Conservation (phyloP, 1,140 invertebrate species). For the Drosophila pandora region DNA sequence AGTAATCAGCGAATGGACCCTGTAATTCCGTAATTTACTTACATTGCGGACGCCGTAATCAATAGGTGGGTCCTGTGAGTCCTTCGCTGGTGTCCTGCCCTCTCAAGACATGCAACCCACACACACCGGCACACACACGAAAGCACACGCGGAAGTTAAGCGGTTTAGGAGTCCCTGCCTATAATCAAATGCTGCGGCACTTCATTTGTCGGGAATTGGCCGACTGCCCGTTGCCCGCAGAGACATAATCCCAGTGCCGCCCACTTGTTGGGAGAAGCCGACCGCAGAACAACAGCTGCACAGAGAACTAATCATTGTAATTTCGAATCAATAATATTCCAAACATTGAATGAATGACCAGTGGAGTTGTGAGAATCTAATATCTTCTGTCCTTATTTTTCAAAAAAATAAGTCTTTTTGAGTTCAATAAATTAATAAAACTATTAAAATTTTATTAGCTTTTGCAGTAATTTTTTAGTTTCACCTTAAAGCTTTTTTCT, state of each 20-base stretch:
- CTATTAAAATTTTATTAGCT: too few species aligned
- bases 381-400: too few species aligned
- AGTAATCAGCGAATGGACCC: constrained; percentile 37
- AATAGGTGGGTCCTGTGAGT: constrained; percentile 24
- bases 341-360: background rate
- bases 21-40: constrained; percentile 45
- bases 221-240: constrained; percentile 27
- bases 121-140: constrained; percentile 15
- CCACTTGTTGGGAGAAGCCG: constrained; percentile 57
- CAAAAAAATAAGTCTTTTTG: too few species aligned
- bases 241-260: constrained; percentile 43
- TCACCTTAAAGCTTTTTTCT: too few species aligned
- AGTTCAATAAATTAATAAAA: too few species aligned
- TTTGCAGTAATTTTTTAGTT: too few species aligned
- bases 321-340: background rate
- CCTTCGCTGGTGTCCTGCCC: constrained; percentile 13
- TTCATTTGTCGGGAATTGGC: constrained; percentile 57
- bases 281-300: constrained; percentile 25
- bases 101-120: constrained; percentile 34
- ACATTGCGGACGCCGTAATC: constrained; percentile 41
- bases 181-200: constrained; percentile 52
- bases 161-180: constrained; percentile 30
- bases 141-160: constrained; percentile 12
- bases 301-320: background rate
- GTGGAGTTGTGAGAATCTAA: too few species aligned